Evolutionary conservation across 2,888 invertebrate species (phyloP), one percentile per base, ranked within the genome.

Genomic region (Asteroscopus sphinx): DNA sequence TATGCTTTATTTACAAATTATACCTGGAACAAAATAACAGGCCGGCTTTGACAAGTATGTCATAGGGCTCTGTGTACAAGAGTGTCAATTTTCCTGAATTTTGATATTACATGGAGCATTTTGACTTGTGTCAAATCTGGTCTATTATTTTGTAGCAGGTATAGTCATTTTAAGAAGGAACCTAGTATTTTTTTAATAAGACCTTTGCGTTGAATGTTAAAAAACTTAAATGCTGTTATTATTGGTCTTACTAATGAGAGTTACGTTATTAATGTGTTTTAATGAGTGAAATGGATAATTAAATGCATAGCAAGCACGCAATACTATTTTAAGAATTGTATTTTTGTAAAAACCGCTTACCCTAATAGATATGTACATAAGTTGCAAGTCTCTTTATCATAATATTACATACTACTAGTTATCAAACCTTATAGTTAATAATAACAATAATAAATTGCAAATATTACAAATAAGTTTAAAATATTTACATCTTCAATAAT

Each of bases 351-450:
- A 87, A 86, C 78, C 76, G 77, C 92, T 92, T 92, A 93, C 62
- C 85, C 93, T 93, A 93, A 82, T 83, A 93, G 91, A 93, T 93
- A 94, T 94, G 91, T 93, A 93, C 94, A 93, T 82, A 90, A 88
- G 87, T 89, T 90, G 88, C 87, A 91, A 92, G 93, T 93, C 92
- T 91, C 91, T 86, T 91, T 79, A 88, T 89, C 83, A 87, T 87
- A 88, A 88, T 86, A 87, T 87, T 85, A 88, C 82, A 86, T 85
- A 88, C 85, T 87, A 85, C 83, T 88, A 86, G 67, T 76, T 67
- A 83, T 89, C 89, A 92, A 93, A 91, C 86, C 91, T 89, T 92
- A 91, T 75, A 85, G 83, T 91, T 88, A 89, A 88, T 80, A 84
- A 85, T 83, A 88, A 89, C 85, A 73, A 88, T 79, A 85, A 86